Base-by-base conservation (phyloP, 2,888 invertebrate genomes). In the Rugalucina vietnamica region DNA sequence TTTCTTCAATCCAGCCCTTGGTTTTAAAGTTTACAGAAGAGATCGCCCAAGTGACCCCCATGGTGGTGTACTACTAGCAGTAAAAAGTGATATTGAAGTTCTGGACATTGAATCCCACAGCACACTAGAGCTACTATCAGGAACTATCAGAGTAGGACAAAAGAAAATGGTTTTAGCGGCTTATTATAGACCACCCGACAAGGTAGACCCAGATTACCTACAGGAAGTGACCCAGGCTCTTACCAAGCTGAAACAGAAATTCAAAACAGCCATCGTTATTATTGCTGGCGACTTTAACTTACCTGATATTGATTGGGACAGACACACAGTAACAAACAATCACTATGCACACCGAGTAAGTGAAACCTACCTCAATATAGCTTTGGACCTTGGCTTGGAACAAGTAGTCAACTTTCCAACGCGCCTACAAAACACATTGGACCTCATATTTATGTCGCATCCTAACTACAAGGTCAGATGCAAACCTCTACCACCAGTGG, bases 351-450 rank as follows among this genome's bases (percentile, higher is more conserved):
- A 24, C 12, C 14, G 36, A 21, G 50, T 50, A 12, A 77, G 69
- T 50, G 32, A 77, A 49, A 69, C 69, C 12, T 70, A 49, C 29
- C n/a, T 54, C 21, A 24, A 54, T 24, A 54, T 54, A 54, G 8
- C 54, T 5, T 54, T 24, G 21, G 70, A 32, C 34, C 8, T 71
- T 1, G 57, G 49, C 10, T 43, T 84, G 10, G 83, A 79, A 69
- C 86, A 86, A 37, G 72, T 76, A 49, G 82, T 86, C 18, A 50
- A 78, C n/a, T 79, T 80, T 14, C 81, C 83, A 18, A 86, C 81
- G 1, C 50, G 86, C n/a, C 71, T 75, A 36, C 54, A 81, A 14
- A 86, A 84, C 14, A 86, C 76, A 29, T 79, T 83, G 21, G 82
- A 83, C 43, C 72, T 87, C 2, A n/a, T 87, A 8, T 37, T 84